A percentile compares a stretch with the other conserved stretches of the same genome.
These are phyloP conservation scores for Maylandia zebra DNA, from an alignment of 2,113 vertebrate species.

Conservation along the genomic window DNA sequence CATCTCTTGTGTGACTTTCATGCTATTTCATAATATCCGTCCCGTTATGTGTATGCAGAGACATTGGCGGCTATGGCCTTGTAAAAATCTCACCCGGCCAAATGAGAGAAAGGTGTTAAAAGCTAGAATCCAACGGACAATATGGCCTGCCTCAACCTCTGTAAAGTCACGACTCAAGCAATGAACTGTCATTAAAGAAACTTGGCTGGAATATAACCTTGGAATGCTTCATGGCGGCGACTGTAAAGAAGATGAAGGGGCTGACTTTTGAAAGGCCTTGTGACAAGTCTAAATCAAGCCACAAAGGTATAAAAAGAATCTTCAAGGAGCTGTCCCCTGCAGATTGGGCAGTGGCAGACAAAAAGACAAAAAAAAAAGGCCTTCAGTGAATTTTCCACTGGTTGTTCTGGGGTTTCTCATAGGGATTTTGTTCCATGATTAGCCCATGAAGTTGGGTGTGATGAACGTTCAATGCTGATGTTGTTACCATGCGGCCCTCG, in stretches of 20 bases:
- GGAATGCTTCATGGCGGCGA: slow-evolving; percentile 5
- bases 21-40: not conserved
- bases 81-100: slow-evolving; percentile 14
- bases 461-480: slow-evolving; percentile 16
- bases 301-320: slow-evolving; percentile 19
- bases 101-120: slow-evolving; percentile 14
- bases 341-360: not conserved
- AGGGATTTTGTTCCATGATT: not conserved
- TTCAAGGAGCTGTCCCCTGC: not conserved
- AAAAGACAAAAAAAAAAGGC: not conserved
- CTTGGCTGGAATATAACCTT: slow-evolving; percentile 21
- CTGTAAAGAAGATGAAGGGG: slow-evolving; percentile 34
- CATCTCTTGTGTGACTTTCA: not conserved
- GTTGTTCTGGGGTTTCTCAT: not conserved
- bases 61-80: not conserved
- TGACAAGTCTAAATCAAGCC: slow-evolving; percentile 31
- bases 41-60: not conserved
- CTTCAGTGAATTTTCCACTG: slow-evolving; percentile 6
- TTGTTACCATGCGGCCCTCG: slow-evolving; percentile 6
- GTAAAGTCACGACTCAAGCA: slow-evolving; percentile 4
- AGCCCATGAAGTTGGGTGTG: not conserved
- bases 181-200: slow-evolving; percentile 35
- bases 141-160: not conserved
- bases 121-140: not conserved
- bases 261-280: slow-evolving; percentile 36